Evolutionary conservation across 1,140 invertebrate genomes (phyloP).

Genomic region (Drosophila pandora): DNA sequence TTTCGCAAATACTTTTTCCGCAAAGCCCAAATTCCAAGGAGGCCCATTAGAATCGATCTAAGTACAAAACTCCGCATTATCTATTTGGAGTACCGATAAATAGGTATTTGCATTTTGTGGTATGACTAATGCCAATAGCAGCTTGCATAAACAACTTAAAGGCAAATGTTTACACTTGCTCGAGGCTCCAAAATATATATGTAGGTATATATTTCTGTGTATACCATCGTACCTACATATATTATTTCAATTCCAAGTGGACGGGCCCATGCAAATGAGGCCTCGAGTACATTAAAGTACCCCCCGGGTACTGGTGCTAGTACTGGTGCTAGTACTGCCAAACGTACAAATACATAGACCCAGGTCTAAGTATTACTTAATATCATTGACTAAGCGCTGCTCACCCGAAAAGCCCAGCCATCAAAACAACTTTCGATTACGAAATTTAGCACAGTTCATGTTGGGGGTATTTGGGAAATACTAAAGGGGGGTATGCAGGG

Average conservation of each 20-base stretch:
- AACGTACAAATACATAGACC: conserved; percentile 6
- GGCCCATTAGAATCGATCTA: neutral
- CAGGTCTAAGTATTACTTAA: conserved; percentile 73
- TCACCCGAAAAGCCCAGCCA: conserved; percentile 61
- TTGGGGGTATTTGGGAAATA: conserved; percentile 4
- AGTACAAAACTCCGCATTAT: neutral
- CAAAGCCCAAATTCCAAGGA: neutral
- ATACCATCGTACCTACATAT: neutral
- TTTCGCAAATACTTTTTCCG: neutral
- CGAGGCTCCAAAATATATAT: conserved; percentile 29
- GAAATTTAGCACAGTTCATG: conserved; percentile 72
- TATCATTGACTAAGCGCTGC: conserved; percentile 74
- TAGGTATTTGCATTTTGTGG: conserved; percentile 8
- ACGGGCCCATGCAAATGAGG: conserved; percentile 53
- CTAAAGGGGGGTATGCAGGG: conserved; percentile 2
- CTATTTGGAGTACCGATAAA: conserved; percentile 5
- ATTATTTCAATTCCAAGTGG: conserved; percentile 52
- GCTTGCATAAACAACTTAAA: conserved; percentile 52
- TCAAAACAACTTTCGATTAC: conserved; percentile 81
- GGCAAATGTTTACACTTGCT: conserved; percentile 45
- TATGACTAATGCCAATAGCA: conserved; percentile 43
- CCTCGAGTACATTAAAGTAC: conserved; percentile 46
- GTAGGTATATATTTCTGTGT: no score
- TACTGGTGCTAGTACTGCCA: conserved; percentile 11
- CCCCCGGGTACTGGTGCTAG: neutral